Conservation (phyloP, 2,113 vertebrate genomes). For the Macroglossus sobrinus region DNA sequence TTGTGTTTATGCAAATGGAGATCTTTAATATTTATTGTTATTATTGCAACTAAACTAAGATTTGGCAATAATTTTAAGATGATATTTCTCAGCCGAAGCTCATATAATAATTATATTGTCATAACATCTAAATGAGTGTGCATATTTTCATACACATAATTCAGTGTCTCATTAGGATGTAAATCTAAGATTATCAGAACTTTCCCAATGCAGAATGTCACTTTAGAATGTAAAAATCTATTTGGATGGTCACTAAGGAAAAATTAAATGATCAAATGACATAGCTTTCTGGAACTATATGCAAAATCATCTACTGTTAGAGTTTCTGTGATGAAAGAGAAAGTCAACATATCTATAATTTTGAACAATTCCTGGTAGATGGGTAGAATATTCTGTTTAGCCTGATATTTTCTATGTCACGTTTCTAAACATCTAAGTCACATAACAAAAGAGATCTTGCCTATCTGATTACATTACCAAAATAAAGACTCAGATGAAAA, state of each 20-base stretch:
- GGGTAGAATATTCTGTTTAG: background rate
- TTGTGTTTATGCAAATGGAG: background rate
- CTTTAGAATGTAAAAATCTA: background rate
- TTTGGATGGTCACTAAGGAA: background rate
- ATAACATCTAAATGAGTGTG: background rate
- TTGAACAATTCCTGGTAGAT: background rate
- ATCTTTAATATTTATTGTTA: background rate
- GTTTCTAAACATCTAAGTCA: background rate
- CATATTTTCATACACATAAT: background rate
- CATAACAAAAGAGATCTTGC: background rate
- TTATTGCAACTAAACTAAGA: background rate
- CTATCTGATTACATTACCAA: background rate
- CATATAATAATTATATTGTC: background rate
- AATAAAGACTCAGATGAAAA: background rate
- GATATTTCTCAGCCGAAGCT: background rate
- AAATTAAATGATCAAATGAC: background rate
- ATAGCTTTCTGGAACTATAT: background rate
- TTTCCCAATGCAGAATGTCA: background rate
- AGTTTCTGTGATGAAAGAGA: background rate
- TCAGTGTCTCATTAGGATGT: background rate
- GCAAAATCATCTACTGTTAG: background rate
- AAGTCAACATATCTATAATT: background rate
- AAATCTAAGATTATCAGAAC: background rate
- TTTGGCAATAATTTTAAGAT: background rate
- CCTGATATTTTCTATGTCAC: background rate